Evolutionary conservation across 2,113 vertebrate genomes (phyloP), one percentile per base, ranked within the genome.

Genomic region (Ibidorhyncha struthersii): DNA sequence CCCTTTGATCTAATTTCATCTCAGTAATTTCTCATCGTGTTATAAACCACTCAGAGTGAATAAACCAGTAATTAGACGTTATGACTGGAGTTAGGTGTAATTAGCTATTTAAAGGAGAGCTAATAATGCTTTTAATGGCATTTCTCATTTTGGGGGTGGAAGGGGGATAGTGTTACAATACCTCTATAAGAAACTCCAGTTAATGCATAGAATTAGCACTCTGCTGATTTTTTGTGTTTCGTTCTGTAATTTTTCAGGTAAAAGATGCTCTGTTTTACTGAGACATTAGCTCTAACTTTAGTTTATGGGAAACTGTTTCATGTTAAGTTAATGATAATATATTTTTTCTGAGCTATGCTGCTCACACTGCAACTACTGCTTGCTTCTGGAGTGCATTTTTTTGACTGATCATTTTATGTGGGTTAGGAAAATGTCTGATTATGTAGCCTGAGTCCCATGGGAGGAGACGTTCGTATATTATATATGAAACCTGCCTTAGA

Each of bases 1-100:
- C 56, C 59, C 58, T 91, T 94, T 92, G 94, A 95, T 94, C 86
- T 90, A 50, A 82, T 94, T 89, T 94, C 50, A 87, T 86, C 82
- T 83, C 61, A 32, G 90, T 86, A 91, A 93, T 82, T 62, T 70
- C 77, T 89, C 69, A 21, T 89, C 86, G 30, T 83, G 38, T 94
- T 92, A 70, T 58, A 86, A 97, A 93, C 69, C 77, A 65, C 74
- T 96, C 14, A 23, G 72, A 95, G 58, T 93, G 97, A 91, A 90
- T 92, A 95, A 95, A 96, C 87, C 56, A 85, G 72, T 63, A 95
- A 96, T 94, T 93, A 96, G 87, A 55, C 88, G 83, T 93, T 89
- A 91, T 81, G 52, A 63, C 47, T 92, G 67, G 91, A 89, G 66
- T 85, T 81, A 55, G 67, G 74, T 90, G 56, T 85, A 95, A 97